A percentile compares a stretch with the other conserved stretches of the same genome.
Evolutionary conservation across 1,140 invertebrate genomes (phyloP).

Genomic region (Pseudomyrmex concolor): DNA sequence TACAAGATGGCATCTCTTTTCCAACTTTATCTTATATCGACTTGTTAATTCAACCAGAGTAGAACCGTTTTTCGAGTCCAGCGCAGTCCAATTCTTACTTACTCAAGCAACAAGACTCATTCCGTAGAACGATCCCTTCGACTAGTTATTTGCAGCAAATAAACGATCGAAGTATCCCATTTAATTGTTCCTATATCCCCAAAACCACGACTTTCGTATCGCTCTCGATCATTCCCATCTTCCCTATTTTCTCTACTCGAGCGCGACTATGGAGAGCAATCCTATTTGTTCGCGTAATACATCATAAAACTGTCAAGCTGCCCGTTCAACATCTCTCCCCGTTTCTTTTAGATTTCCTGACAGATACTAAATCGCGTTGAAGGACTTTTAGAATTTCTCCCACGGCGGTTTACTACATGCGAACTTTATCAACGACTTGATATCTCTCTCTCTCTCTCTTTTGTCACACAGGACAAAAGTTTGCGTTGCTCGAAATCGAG

Average conservation of each 20-base stretch:
- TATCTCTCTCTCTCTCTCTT: not conserved
- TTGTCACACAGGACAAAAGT: not conserved
- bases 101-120: conserved; percentile 33
- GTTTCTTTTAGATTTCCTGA: not conserved
- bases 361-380: not conserved
- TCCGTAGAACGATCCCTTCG: conserved; percentile 38
- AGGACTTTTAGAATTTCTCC: not conserved
- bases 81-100: conserved; percentile 40
- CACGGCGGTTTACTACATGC: not conserved
- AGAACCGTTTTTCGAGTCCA: conserved; percentile 22
- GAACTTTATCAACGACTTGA: not conserved
- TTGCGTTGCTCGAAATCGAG: not conserved
- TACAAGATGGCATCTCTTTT: too few relatives aligned
- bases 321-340: not conserved
- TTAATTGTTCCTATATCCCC: conserved; percentile 39
- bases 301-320: conserved; percentile 1
- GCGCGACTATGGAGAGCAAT: not conserved
- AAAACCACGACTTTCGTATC: conserved; percentile 6
- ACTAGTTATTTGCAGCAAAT: conserved; percentile 46
- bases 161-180: conserved; percentile 43
- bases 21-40: too few relatives aligned
- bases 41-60: not conserved
- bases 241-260: not conserved
- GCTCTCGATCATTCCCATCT: not conserved
- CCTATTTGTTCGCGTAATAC: conserved; percentile 8